Evolutionary conservation across 37 sponge, comb jelly and placozoan species (phyloP), one percentile per base, ranked within the genome.

Genomic region (Haliclona indistincta): DNA sequence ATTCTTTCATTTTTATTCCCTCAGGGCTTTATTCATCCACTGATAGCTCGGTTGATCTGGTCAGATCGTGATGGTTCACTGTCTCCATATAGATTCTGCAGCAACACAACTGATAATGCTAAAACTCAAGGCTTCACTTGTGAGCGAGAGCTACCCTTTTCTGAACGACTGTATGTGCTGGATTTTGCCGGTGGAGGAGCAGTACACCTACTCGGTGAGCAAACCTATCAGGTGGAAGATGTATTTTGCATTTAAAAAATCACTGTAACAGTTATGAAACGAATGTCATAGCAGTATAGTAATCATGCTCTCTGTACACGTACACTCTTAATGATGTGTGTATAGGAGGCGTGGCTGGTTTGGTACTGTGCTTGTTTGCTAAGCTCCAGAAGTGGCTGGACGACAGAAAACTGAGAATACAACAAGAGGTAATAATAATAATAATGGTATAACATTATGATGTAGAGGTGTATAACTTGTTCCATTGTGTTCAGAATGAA

Each of bases 131-230:
- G 20, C 35, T 80, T 67, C 36, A 25, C 40, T 54, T 74, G 54
- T 75, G 38, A 43, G 38, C 43, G 20, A 10, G 43, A 40, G 19
- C 5, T 17, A 3, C 38, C 54, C 35, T 42, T 79, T 29, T 17
- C 43, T 13, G 53, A 58, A 1, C 80, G 69, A n/a, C n/a, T 91
- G 39, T 95, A 95, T 60, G 75, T 87, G 32, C 75, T 95, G 29
- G 96, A 95, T 41, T 91, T 95, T 88, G 96, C 96, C 44, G 92
- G 96, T 37, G 92, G 92, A 43, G 96, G 96, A 33, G 86, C 92
- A 19, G 96, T 95, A 15, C 96, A 95, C 76, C 74, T 95, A 28
- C 62, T 95, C 37, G 96, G 96, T 88, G 34, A 32, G 77, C 17
- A 39, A 5, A 66, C 5, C 29, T 10, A 26, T 35, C 10, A 30